phyloP scores from a whole-genome alignment of 2,797 vertebrate species.

The Mormyrops boulengeri region DNA sequence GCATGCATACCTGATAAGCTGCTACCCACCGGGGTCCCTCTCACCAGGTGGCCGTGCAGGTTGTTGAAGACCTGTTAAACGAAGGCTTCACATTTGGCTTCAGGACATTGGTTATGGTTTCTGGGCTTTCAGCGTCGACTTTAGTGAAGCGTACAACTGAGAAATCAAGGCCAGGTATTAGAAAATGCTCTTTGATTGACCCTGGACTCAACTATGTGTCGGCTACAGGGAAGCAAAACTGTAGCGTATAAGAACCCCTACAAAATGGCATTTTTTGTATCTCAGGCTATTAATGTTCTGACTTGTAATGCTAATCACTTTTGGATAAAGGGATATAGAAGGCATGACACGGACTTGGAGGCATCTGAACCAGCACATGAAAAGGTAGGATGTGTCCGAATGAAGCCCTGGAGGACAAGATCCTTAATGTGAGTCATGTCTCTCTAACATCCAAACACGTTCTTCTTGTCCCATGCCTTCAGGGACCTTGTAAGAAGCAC shows the following conservation, averaged over 20 bases:
- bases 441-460: neutral
- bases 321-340: neutral
- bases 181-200: neutral
- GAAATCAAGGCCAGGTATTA: neutral
- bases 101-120: neutral
- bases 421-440: neutral
- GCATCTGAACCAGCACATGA: neutral
- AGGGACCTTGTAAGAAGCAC: conserved; percentile 25
- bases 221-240: neutral
- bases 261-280: neutral
- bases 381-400: neutral
- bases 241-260: no score
- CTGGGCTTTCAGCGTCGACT: neutral
- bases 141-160: neutral
- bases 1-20: neutral
- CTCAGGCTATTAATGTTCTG: neutral
- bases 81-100: neutral
- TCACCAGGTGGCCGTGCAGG: neutral
- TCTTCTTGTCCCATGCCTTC: neutral
- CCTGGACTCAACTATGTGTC: neutral
- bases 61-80: neutral
- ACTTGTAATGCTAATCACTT: neutral
- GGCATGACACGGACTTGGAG: neutral
- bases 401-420: neutral
- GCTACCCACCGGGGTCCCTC: neutral